These are phyloP conservation scores for Harpagus bidentatus DNA, from an alignment of 2,113 vertebrate species.

Conservation along the genomic window DNA sequence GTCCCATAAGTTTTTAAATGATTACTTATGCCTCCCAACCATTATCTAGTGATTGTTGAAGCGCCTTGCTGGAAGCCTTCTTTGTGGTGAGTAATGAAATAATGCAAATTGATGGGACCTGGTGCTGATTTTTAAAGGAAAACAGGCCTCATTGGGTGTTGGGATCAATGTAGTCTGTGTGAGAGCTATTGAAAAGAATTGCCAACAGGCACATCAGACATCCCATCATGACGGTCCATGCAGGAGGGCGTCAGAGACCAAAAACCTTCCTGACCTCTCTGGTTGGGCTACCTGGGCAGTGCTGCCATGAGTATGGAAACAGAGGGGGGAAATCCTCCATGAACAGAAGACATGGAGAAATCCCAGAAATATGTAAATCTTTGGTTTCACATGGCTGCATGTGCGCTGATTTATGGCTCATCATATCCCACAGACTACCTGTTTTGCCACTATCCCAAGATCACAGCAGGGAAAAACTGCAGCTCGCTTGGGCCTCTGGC, in stretches of 20 bases:
- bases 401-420: background rate
- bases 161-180: background rate
- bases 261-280: background rate
- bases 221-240: background rate
- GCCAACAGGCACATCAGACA: fast-evolving
- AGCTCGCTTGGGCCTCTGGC: background rate
- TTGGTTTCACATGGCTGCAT: background rate
- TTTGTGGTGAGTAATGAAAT: slow-evolving; percentile 45
- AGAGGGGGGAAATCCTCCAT: background rate
- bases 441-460: background rate
- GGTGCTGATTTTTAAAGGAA: slow-evolving; percentile 20
- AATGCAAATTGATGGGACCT: background rate
- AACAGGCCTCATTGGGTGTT: background rate
- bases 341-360: background rate
- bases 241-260: background rate
- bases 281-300: background rate
- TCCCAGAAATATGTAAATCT: background rate
- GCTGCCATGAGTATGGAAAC: background rate
- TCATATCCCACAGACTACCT: background rate
- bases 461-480: background rate
- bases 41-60: slow-evolving; percentile 50
- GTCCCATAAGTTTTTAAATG: slow-evolving; percentile 35
- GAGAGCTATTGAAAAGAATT: background rate
- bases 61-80: slow-evolving; percentile 14
- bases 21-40: slow-evolving; percentile 25